Evolutionary conservation across 2,797 vertebrate species (phyloP), one percentile per base, ranked within the genome.

Genomic region (Numenius phaeopus): DNA sequence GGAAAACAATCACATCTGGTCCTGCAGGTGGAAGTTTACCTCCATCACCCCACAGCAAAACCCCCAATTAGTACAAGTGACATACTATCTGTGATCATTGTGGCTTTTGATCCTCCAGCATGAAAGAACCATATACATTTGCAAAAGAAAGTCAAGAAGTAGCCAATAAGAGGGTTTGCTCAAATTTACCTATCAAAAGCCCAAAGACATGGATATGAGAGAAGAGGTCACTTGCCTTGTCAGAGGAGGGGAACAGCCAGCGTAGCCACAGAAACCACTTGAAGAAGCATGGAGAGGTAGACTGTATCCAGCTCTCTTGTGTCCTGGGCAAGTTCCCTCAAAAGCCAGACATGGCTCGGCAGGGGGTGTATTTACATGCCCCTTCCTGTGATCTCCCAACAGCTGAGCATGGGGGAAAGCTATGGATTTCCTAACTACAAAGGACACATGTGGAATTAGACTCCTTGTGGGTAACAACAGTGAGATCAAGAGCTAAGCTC

Each of bases 341-440:
- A 89, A 73, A 84, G 59, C 14, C 71, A 77, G 64, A 32, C 40
- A 11, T 1, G 1, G 69, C 72, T 93, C 15, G 3, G 66, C 20
- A 46, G 4, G 16, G 14, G 6, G 2, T 20, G 27, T 8, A 1
- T 30, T 42, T 29, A 65, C 27, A 58, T 39, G 7, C 37, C 19
- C 44, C 22, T 2, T 58, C 49, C 32, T 50, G 13, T 47, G 39
- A 82, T 69, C 46, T 87, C 69, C 76, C 40, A 73, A 27, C 40
- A 89, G 71, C 54, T 77, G 70, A 80, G 77, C 64, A 83, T 52
- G 42, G 40, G 39, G 44, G 54, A 77, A 85, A 80, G 34, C 64
- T 87, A 34, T 42, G 73, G 87, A 80, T 86, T 93, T 83, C 85
- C 81, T 88, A 59, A 78, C 42, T 66, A 81, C 87, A 79, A 85